Evolutionary conservation across 2,888 invertebrate species (phyloP), one percentile per base, ranked within the genome.

Genomic region (Podotricha telesiphe): DNA sequence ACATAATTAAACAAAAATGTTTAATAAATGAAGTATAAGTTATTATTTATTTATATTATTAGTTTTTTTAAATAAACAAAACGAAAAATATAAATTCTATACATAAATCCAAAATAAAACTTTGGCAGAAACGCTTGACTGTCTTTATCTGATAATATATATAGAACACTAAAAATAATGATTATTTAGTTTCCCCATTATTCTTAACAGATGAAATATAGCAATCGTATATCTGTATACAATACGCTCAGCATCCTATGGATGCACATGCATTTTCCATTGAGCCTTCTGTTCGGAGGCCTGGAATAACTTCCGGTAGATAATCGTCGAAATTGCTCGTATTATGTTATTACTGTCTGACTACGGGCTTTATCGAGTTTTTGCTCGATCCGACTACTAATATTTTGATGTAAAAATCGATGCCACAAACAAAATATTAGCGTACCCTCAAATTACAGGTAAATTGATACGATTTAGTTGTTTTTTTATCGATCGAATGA

Each of bases 291-390:
- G 61, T 48, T 48, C 61, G 34, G 50, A 67, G 42, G 51, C 63
- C 59, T 69, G 69, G 66, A 67, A 66, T 64, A 45, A 85, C 87
- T 88, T 89, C 89, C 89, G 88, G 85, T 79, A 73, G 86, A 87
- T 85, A 79, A 80, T 80, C 79, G 74, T 66, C 74, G 66, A 78
- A 79, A 79, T 80, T 77, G 74, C 74, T 74, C 76, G 79, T 85
- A 89, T 90, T 89, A 89, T 86, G 86, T 87, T 89, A 88, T 88
- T 89, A 86, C 80, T 82, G 80, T 80, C 79, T 79, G 61, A 45
- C 86, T 89, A 88, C 84, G 83, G 80, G 85, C 82, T 80, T 80
- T 86, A 91, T 90, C 85, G 85, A 82, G 76, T 86, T 86, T 88
- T 88, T 86, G 71, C 81, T 69, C 75, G 73, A 77, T 76, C 75